Evolutionary conservation across 37 sponge, comb jelly and placozoan species (phyloP), one percentile per base, ranked within the genome.

Genomic region (Dysidea cf. avara): DNA sequence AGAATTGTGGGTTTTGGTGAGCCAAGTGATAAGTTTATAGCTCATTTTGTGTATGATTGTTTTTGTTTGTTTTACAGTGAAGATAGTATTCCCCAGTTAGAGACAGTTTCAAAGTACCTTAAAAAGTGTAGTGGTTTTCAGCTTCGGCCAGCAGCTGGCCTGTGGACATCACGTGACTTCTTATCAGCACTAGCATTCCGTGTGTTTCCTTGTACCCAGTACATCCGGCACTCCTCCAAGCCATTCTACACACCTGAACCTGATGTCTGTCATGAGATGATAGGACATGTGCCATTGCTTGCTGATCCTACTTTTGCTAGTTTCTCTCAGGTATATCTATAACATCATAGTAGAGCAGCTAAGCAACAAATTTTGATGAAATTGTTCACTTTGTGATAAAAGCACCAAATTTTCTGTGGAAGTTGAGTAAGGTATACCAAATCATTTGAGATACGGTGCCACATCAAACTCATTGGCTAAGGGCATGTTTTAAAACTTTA

Each of bases 211-310:
- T 87, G 85, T 5, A 98, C 99, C 1, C 99, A 98, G 86, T 98
- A 98, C 86, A 89, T 98, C 37, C 66, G 99, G 18, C 99, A 98
- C 66, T 37, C 71, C 28, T 92, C 99, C 62, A 88, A 78, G 60
- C 99, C 99, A 21, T 76, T 84, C 74, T 98, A 98, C 83, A 98
- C 99, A 17, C 99, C 99, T 21, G 99, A 98, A 67, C 99, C 99
- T 53, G 99, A 97, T 66, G 87, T 94, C 34, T 97, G 99, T 47
- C 99, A 97, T 40, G 99, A 97, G 77, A 77, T 97, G 17, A 64
- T 97, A 17, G 99, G 99, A 7, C 99, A 98, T 43, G 99, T 72
- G 0, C 92, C 99, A 3, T 68, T 98, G 54, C 88, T 98, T 66
- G 86, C 87, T 68, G 93, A 98, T 38, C 90, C 90, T 33, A 73